Evolutionary conservation across 2,113 vertebrate genomes (phyloP).

Genomic region (Leucosticte australis): DNA sequence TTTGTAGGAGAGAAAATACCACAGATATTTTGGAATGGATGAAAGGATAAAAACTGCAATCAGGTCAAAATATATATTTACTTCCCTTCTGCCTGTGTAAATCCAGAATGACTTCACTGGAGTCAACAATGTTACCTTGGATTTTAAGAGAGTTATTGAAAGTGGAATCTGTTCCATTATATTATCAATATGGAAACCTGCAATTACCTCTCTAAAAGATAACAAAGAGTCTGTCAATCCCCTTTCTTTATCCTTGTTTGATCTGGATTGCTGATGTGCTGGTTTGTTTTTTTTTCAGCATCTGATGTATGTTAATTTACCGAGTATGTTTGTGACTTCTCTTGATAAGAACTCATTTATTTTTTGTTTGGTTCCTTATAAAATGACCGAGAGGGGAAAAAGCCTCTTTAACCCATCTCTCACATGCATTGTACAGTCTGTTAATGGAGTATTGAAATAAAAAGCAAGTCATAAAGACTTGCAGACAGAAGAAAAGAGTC

Average conservation of each 20-base stretch:
- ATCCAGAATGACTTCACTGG: not conserved
- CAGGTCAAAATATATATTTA: not conserved
- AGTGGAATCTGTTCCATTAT: not conserved
- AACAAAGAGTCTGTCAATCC: not conserved
- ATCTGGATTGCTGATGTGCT: not conserved
- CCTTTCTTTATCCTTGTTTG: conserved; percentile 34
- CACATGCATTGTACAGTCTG: not conserved
- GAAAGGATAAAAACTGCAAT: not conserved
- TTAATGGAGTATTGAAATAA: not conserved
- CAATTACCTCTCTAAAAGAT: conserved; percentile 17
- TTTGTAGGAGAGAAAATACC: not conserved
- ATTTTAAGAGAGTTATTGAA: not conserved
- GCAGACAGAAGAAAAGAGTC: not conserved
- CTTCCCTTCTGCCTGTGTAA: not conserved
- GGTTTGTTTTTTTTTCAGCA: not conserved
- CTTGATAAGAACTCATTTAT: not conserved
- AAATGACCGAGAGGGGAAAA: not conserved
- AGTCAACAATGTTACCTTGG: not conserved
- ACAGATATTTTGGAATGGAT: not conserved
- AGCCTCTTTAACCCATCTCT: not conserved
- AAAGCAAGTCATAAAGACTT: not conserved
- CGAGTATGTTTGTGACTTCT: not conserved
- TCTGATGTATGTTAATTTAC: conserved; percentile 16
- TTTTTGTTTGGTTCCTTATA: not conserved
- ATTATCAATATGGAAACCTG: conserved; percentile 21